These are phyloP conservation scores for Apistogramma diplotaenia DNA, from an alignment of 2,113 vertebrate species.

Conservation along the genomic window DNA sequence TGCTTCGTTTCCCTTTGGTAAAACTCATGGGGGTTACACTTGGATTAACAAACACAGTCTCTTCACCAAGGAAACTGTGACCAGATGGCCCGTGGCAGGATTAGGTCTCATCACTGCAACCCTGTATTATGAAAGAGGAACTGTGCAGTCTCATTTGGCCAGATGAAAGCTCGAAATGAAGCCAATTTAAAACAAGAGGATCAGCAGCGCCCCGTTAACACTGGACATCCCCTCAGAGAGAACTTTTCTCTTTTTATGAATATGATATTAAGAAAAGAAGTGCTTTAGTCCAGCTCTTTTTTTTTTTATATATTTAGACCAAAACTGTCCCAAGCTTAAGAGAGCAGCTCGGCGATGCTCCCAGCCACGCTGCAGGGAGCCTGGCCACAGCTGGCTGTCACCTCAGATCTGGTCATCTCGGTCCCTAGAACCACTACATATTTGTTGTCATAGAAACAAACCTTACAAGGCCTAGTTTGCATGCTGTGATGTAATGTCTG, in stretches of 20 bases:
- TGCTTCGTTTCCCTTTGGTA: too few relatives aligned
- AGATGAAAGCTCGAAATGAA: constrained; percentile 16
- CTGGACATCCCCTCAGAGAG: neutral
- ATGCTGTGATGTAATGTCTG: constrained; percentile 56
- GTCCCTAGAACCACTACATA: constrained; percentile 24
- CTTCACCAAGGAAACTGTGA: constrained; percentile 54
- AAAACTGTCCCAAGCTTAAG: neutral
- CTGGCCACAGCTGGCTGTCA: constrained; percentile 51
- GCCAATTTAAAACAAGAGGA: constrained; percentile 41
- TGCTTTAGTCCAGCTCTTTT: neutral
- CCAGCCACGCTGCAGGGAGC: neutral
- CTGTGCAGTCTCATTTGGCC: constrained; percentile 10
- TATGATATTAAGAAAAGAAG: neutral
- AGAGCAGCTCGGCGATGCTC: neutral
- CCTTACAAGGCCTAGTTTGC: constrained; percentile 28
- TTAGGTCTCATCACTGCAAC: constrained; percentile 47
- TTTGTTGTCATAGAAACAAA: constrained; percentile 62
- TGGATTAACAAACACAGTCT: constrained; percentile 52
- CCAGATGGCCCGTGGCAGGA: constrained; percentile 61
- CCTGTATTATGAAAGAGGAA: constrained; percentile 40
- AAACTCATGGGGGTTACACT: too few relatives aligned
- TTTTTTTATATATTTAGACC: neutral
- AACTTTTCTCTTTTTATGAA: neutral
- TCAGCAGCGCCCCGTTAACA: neutral
- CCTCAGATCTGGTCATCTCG: constrained; percentile 44